Evolutionary conservation across 2,113 vertebrate species (phyloP), one percentile per base, ranked within the genome.

Genomic region (Manacus vitellinus): DNA sequence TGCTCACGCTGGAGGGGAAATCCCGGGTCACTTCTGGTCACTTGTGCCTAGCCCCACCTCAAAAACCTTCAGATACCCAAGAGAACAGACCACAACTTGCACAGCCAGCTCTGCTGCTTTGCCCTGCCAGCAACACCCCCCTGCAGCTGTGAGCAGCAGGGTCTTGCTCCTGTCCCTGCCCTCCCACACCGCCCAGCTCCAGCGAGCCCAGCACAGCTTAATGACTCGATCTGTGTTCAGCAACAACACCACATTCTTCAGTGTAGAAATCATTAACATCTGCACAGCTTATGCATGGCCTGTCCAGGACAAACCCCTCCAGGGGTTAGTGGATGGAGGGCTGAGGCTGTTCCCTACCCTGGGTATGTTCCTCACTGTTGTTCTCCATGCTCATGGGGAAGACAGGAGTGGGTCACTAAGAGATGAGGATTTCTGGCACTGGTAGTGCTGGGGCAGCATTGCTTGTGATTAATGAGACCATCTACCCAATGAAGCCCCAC

Each of bases 251-350:
- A 11, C 94, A 97, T 97, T 97, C 95, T 90, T 97, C 92, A 62
- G 82, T 0, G 51, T 6, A 82, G 88, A 93, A 94, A 95, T 97
- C 97, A 96, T 94, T 93, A 89, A 95, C 95, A 96, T 97, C 97
- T 96, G 96, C 94, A 87, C 62, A 18, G 77, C 15, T 81, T 25
- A 11, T n/a, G 44, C 79, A 70, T 14, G 44, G 85, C 74, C 74
- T 41, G 54, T 37, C 70, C 88, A 68, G 92, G 55, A 93, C 6
- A 78, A 86, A 80, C 5, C 33, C 89, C 93, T 89, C 28, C 27
- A 43, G 92, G 89, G 87, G 66, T 74, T 81, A 10, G 47, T 35
- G 83, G 70, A 76, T 21, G 19, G 30, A 77, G 33, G 55, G 61
- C 80, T 71, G 75, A 79, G 79, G 81, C 51, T 87, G 75, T n/a